phyloP scores from a whole-genome alignment of 1,140 invertebrate genomes.

The Drosophila prosaltans region DNA sequence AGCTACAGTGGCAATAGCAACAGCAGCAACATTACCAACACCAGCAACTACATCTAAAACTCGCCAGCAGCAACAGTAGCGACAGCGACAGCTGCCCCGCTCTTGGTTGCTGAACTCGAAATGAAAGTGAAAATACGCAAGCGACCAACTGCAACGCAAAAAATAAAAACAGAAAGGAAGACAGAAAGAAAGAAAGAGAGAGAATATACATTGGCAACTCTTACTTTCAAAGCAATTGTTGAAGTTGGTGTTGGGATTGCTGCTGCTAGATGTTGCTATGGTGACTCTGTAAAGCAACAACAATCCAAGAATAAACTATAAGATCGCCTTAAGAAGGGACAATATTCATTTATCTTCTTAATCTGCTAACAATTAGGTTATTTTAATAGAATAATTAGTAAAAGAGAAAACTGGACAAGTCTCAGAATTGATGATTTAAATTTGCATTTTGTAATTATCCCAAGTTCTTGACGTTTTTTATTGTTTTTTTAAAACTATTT shows the following conservation, averaged over 20 bases:
- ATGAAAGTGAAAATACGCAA: slow-evolving; percentile 75
- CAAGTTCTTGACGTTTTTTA: no score
- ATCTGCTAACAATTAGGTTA: no score
- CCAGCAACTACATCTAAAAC: slow-evolving; percentile 34
- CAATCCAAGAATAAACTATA: slow-evolving; percentile 14
- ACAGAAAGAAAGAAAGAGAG: slow-evolving; percentile 18
- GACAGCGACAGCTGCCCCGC: slow-evolving; percentile 43
- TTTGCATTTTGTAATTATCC: no score
- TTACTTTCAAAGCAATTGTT: slow-evolving; percentile 64
- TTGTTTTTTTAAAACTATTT: no score
- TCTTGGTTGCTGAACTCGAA: slow-evolving; percentile 76
- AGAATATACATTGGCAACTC: slow-evolving; percentile 51
- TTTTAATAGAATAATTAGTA: no score
- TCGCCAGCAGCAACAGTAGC: slow-evolving; percentile 15
- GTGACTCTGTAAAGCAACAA: slow-evolving; percentile 30
- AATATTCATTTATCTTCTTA: no score
- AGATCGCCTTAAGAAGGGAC: background rate
- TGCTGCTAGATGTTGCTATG: slow-evolving; percentile 36
- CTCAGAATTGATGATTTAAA: no score
- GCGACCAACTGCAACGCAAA: slow-evolving; percentile 49
- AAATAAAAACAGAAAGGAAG: slow-evolving; percentile 41
- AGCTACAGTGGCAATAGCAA: slow-evolving; percentile 29
- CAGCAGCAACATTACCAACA: slow-evolving; percentile 30
- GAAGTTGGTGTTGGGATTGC: slow-evolving; percentile 23
- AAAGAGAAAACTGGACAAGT: no score